A percentile compares a stretch with the other conserved stretches of the same genome.
Evolutionary conservation across 2,888 invertebrate species (phyloP).

Genomic region (Dugesia japonica): DNA sequence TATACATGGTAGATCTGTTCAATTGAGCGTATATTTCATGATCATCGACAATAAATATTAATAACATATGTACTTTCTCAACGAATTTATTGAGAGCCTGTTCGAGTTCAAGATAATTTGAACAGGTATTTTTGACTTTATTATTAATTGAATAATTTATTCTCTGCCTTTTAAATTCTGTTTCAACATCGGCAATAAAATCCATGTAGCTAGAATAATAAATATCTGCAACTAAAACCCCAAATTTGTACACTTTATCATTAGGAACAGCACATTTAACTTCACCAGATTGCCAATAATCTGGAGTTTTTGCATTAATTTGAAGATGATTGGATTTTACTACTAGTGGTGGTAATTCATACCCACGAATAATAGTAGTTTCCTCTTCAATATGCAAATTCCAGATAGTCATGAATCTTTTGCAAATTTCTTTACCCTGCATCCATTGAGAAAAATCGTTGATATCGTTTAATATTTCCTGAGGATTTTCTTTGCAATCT

Average conservation of each 20-base stretch:
- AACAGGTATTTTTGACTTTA: too few relatives aligned
- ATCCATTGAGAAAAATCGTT: too few relatives aligned
- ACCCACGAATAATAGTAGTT: constrained; percentile 51
- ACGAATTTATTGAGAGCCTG: too few relatives aligned
- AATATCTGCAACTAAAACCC: not conserved
- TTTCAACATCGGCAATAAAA: not conserved
- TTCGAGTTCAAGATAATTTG: too few relatives aligned
- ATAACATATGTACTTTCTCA: not conserved
- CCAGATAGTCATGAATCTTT: constrained; percentile 50
- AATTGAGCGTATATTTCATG: not conserved
- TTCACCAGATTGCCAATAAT: not conserved
- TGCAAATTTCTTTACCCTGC: too few relatives aligned
- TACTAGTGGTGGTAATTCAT: constrained; percentile 52
- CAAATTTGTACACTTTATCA: not conserved
- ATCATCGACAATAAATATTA: not conserved
- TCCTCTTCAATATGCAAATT: constrained; percentile 51
- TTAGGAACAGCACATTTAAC: not conserved
- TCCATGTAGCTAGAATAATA: not conserved
- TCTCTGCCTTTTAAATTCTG: not conserved
- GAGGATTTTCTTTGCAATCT: constrained; percentile 58
- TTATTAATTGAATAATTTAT: not conserved
- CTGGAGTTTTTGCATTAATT: not conserved
- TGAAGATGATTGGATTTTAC: not conserved
- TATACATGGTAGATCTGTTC: not conserved
- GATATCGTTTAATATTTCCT: constrained; percentile 49